A percentile compares a stretch with the other conserved stretches of the same genome.
Conservation (phyloP, 2,113 vertebrate species). For the Passer domesticus region DNA sequence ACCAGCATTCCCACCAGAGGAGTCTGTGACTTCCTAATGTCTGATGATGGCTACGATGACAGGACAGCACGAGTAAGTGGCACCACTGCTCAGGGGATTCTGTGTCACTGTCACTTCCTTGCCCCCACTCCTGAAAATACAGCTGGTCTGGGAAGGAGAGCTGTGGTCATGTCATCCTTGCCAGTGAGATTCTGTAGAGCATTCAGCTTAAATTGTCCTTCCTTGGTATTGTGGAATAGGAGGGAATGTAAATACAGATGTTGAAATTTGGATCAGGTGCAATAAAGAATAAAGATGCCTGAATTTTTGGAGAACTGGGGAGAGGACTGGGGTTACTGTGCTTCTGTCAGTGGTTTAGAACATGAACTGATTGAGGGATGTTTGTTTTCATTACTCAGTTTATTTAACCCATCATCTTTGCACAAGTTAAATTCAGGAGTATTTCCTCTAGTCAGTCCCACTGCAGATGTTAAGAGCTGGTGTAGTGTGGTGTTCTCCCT, state of each 20-base stretch:
- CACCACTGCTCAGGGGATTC: neutral
- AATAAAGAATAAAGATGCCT: neutral
- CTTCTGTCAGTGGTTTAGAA: neutral
- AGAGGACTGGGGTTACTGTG: neutral
- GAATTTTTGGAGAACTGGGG: neutral
- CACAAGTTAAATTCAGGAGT: neutral
- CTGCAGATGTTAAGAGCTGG: neutral
- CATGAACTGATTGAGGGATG: neutral
- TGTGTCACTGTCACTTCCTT: neutral
- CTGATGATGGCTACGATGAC: slow-evolving; percentile 82
- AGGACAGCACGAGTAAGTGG: slow-evolving; percentile 86
- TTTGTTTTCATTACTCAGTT: neutral
- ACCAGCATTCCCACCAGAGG: slow-evolving; percentile 91
- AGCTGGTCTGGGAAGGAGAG: neutral
- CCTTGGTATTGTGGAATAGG: neutral
- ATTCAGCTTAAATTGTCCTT: neutral
- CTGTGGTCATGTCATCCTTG: neutral
- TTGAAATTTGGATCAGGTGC: neutral
- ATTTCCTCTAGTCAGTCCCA: neutral
- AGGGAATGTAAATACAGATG: neutral
- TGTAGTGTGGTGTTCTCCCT: neutral
- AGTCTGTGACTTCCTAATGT: slow-evolving; percentile 88
- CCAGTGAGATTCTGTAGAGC: neutral
- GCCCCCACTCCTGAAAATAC: neutral
- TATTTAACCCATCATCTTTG: neutral